phyloP scores from a whole-genome alignment of 2,888 invertebrate species.

The Tortricodes alternella region DNA sequence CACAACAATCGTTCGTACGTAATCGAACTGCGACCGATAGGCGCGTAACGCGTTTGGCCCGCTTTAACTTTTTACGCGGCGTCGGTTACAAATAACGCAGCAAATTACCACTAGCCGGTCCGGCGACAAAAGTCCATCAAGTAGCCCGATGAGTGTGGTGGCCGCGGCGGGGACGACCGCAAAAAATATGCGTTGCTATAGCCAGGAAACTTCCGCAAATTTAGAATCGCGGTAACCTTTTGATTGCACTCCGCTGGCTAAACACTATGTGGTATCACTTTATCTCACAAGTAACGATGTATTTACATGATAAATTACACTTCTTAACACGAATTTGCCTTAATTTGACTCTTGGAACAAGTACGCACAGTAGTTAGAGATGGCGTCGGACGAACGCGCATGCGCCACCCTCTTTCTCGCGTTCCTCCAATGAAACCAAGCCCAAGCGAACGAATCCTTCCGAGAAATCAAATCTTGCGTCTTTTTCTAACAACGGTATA shows the following conservation, averaged over 20 bases:
- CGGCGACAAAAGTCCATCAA: constrained; percentile 65
- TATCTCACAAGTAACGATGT: constrained; percentile 55
- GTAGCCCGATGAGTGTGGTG: constrained; percentile 50
- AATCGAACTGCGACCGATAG: constrained; percentile 55
- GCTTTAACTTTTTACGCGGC: constrained; percentile 51
- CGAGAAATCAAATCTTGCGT: constrained; percentile 38
- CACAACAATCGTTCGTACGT: constrained; percentile 77
- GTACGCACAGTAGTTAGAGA: constrained; percentile 78
- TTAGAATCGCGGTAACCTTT: constrained; percentile 53
- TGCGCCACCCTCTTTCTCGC: constrained; percentile 76
- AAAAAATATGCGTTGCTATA: constrained; percentile 80
- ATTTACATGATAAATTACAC: constrained; percentile 69
- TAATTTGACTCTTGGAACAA: constrained; percentile 61
- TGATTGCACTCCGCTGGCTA: constrained; percentile 50
- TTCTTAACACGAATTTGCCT: constrained; percentile 60
- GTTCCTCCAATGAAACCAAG: constrained; percentile 70
- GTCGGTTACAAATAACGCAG: constrained; percentile 46
- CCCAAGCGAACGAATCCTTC: constrained; percentile 60
- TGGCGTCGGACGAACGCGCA: constrained; percentile 83
- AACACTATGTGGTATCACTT: constrained; percentile 55
- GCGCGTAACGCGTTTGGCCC: constrained; percentile 61
- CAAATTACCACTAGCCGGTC: constrained; percentile 66
- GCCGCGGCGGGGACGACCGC: constrained; percentile 65
- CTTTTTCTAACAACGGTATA: constrained; percentile 34
- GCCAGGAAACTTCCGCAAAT: constrained; percentile 77